Percentiles rank a stretch among this genome's conserved stretches.
Conservation (phyloP, 2,888 invertebrate species). For the Zhuqinia jingwanae region DNA sequence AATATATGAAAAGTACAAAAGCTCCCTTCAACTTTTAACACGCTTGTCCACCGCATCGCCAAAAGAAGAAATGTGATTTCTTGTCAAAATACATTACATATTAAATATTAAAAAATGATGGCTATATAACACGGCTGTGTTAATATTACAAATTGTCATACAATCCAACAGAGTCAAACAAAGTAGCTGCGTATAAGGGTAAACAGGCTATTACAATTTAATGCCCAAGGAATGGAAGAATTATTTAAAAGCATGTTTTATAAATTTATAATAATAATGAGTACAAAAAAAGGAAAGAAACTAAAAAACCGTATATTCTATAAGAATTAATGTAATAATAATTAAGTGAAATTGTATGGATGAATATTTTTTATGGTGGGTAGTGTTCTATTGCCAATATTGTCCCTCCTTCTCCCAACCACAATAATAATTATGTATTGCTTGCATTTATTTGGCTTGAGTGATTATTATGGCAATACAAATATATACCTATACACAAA, state of each 20-base stretch:
- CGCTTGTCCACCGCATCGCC: slow-evolving; percentile 38
- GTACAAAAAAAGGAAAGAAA: background rate
- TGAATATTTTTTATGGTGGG: too few relatives aligned
- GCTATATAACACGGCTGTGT: too few relatives aligned
- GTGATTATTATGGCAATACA: too few relatives aligned
- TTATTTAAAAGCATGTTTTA: background rate
- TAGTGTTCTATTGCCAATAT: background rate
- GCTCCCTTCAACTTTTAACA: slow-evolving; percentile 2
- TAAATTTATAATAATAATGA: background rate
- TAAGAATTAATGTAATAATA: slow-evolving; percentile 23
- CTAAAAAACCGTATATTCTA: background rate
- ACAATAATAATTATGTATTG: too few relatives aligned
- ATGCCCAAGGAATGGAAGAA: background rate
- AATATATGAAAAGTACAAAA: background rate
- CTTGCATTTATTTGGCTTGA: too few relatives aligned
- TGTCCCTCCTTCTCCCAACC: background rate
- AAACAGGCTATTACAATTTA: background rate
- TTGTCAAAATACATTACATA: too few relatives aligned
- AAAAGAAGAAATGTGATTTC: too few relatives aligned
- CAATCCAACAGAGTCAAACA: too few relatives aligned
- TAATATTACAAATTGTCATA: too few relatives aligned
- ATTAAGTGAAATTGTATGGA: slow-evolving; percentile 12
- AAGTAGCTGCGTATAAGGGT: too few relatives aligned
- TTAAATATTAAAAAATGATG: too few relatives aligned
- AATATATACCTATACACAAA: too few relatives aligned